phyloP scores from a whole-genome alignment of 2,888 invertebrate genomes.

The Bugula neritina region DNA sequence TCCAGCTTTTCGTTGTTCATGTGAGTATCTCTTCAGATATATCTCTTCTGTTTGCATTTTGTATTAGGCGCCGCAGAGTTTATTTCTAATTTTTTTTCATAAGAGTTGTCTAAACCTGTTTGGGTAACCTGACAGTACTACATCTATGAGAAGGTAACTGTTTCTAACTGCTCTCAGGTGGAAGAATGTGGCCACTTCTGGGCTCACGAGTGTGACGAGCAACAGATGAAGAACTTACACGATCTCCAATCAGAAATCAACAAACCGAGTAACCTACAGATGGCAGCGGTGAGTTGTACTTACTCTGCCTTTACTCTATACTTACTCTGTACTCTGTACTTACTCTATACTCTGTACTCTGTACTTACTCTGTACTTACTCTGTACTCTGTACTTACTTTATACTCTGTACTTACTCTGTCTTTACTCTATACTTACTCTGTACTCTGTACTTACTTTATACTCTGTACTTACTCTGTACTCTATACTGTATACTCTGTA shows the following conservation, averaged over 20 bases:
- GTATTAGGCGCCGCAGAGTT: no score
- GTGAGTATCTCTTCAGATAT: no score
- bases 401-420: not conserved
- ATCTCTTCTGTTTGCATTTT: no score
- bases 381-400: not conserved
- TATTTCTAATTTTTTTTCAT: no score
- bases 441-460: not conserved
- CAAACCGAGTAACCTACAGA: not conserved
- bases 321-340: not conserved
- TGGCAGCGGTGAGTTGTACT: not conserved
- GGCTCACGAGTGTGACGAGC: constrained; percentile 60
- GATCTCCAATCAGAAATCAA: constrained; percentile 29
- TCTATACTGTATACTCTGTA: no score
- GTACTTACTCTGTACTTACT: not conserved
- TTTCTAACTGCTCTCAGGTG: no score
- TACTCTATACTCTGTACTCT: not conserved
- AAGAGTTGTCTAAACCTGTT: no score
- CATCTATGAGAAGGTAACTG: no score
- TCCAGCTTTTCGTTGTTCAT: not conserved
- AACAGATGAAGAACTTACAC: constrained; percentile 33
- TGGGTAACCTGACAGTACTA: no score
- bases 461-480: no score
- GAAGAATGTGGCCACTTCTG: constrained; percentile 66
- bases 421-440: not conserved
- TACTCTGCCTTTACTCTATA: not conserved